Base-by-base conservation (phyloP, 2,888 invertebrate genomes). In the Sclerodermus sp. region DNA sequence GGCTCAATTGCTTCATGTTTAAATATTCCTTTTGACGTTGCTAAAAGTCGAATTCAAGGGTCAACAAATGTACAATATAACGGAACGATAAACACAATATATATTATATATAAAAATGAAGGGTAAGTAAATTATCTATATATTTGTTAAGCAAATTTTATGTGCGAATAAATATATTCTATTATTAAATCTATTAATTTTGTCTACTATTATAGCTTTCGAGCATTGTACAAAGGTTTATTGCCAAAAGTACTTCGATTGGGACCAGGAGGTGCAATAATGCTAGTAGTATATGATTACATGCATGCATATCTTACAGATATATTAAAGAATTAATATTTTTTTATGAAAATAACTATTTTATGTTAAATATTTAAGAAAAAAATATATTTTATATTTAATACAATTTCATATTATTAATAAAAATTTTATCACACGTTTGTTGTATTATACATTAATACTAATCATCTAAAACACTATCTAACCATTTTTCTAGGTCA, bases 1-100 rank as follows among this genome's bases (percentile, higher is more conserved):
- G 96, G 96, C 1, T 89, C 90, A 0, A 76, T 95, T 31, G 95
- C 90, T 8, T 95, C 94, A 4, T 86, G 89, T 62, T 81, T 90
- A 41, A 96, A 96, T 78, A 96, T 96, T 79, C 96, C 96, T 5
- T 96, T 96, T 78, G 96, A 96, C 76, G 96, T 96, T 23, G 96
- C 93, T 17, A 96, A 96, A 79, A 94, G 93, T 63, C 84, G 96
- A 46, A 96, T 96, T 62, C 96, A 96, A 78, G 96, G 94, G 0
- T 93, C 95, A 1, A 88, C 87, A 0, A 66, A 84, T 54, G 84
- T 91, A 42, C 92, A 93, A 71, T 96, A 96, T 72, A 83, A 82
- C 31, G 85, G 87, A 16, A 93, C 93, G 1, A 79, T 90, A 41
- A 84, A 83, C 29, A 84, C 94, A 0, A 85, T 96, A 38, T 68